Evolutionary conservation across 2,888 invertebrate species (phyloP).

Genomic region (Drosophila borborema): DNA sequence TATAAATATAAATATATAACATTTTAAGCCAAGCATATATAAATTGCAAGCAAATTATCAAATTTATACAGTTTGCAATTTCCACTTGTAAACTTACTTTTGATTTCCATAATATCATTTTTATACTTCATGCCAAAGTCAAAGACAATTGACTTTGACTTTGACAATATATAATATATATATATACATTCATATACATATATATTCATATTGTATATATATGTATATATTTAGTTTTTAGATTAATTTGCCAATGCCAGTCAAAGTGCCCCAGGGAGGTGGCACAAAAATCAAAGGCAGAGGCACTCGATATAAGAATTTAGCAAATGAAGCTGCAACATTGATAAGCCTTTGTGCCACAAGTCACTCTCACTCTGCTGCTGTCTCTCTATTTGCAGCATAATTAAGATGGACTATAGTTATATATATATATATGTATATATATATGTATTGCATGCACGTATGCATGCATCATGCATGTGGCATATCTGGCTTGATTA

Average conservation of each 20-base stretch:
- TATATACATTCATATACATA: slow-evolving; percentile 1
- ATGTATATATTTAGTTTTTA: slow-evolving; percentile 18
- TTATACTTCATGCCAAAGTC: background rate
- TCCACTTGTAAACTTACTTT: background rate
- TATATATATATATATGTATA: slow-evolving; percentile 3
- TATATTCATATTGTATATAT: slow-evolving; percentile 4
- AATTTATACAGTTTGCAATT: background rate
- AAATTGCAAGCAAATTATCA: background rate
- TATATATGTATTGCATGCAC: background rate
- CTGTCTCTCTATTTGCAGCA: slow-evolving; percentile 8
- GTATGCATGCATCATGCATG: slow-evolving; percentile 9
- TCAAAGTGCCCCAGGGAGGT: slow-evolving; percentile 36
- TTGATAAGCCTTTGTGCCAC: slow-evolving; percentile 52
- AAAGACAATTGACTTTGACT: slow-evolving; percentile 9
- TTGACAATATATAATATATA: slow-evolving; percentile 16
- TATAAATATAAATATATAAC: too few relatives aligned
- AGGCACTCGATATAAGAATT: slow-evolving; percentile 8
- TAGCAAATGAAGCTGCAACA: slow-evolving; percentile 44
- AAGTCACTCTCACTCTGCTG: background rate
- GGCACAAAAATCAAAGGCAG: slow-evolving; percentile 45
- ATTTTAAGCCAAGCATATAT: too few relatives aligned
- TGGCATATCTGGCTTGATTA: slow-evolving; percentile 40
- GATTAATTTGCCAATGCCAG: slow-evolving; percentile 32
- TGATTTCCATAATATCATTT: background rate
- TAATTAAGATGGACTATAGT: slow-evolving; percentile 41